These are phyloP conservation scores for Hydrolagus colliei DNA, from an alignment of 2,797 vertebrate species.

Conservation along the genomic window DNA sequence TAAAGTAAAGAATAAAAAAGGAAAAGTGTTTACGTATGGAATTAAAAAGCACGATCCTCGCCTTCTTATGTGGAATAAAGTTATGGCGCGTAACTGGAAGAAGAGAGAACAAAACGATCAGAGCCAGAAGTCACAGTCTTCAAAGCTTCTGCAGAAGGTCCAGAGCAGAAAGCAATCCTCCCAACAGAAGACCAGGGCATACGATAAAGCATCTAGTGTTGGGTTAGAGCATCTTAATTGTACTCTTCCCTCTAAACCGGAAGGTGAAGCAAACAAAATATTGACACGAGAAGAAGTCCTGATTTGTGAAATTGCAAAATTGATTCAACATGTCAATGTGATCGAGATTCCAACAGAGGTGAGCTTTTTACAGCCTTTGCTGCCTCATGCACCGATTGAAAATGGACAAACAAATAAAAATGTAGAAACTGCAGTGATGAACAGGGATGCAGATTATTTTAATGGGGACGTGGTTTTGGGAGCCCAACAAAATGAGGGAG, in stretches of 20 bases:
- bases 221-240: not conserved
- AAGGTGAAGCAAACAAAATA: constrained; percentile 35
- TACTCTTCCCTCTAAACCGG: not conserved
- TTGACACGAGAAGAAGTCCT: constrained; percentile 49
- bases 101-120: constrained; percentile 43
- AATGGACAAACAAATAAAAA: not conserved
- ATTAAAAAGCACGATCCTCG: constrained; percentile 55
- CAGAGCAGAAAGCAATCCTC: not conserved
- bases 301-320: constrained; percentile 47
- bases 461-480: not conserved
- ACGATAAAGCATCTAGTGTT: constrained; percentile 26
- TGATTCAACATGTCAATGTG: constrained; percentile 50
- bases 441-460: not conserved
- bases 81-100: constrained; percentile 42
- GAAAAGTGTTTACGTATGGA: constrained; percentile 52
- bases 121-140: constrained; percentile 8
- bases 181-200: constrained; percentile 28
- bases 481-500: constrained; percentile 16
- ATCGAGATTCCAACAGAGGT: constrained; percentile 35
- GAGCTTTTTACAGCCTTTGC: constrained; percentile 30
- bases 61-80: constrained; percentile 55
- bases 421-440: not conserved
- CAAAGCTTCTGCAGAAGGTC: not conserved
- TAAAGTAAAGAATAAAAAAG: constrained; percentile 57
- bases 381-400: not conserved